Percentiles rank a stretch among this genome's conserved stretches.
Conservation (phyloP, 1,140 invertebrate genomes). For the Helicoverpa zea region DNA sequence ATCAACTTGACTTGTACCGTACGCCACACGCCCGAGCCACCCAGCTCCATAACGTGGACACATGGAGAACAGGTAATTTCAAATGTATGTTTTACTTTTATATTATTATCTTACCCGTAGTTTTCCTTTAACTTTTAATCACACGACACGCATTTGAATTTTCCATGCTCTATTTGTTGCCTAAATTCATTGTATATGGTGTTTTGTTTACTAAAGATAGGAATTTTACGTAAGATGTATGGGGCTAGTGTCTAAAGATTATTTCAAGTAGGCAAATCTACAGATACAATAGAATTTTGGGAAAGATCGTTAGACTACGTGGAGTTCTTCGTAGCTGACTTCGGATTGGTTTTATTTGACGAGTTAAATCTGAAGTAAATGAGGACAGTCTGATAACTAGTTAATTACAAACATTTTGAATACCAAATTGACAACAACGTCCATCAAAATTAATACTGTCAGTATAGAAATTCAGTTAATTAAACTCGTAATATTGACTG, state of each 20-base stretch:
- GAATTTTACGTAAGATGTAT: too few species aligned
- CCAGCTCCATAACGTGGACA: constrained; percentile 89
- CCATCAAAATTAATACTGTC: not conserved
- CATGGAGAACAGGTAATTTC: constrained; percentile 88
- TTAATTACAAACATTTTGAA: not conserved
- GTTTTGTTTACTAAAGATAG: too few species aligned
- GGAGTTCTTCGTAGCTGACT: not conserved
- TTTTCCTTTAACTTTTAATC: not conserved
- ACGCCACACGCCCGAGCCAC: constrained; percentile 89
- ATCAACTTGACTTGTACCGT: constrained; percentile 91
- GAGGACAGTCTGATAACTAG: not conserved
- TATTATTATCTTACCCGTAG: not conserved
- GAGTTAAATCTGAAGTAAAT: too few species aligned
- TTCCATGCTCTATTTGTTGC: too few species aligned
- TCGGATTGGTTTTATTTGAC: not conserved
- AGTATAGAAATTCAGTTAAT: not conserved
- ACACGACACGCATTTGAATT: too few species aligned
- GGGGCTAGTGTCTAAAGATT: too few species aligned
- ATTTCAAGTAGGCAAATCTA: too few species aligned
- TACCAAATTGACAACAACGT: not conserved
- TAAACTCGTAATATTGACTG: not conserved
- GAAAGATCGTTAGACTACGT: too few species aligned
- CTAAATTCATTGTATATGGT: too few species aligned
- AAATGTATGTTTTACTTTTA: constrained; percentile 21
- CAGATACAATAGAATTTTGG: too few species aligned